phyloP scores from a whole-genome alignment of 92 coral and sea anemone species.

The Phenganax subtilis region DNA sequence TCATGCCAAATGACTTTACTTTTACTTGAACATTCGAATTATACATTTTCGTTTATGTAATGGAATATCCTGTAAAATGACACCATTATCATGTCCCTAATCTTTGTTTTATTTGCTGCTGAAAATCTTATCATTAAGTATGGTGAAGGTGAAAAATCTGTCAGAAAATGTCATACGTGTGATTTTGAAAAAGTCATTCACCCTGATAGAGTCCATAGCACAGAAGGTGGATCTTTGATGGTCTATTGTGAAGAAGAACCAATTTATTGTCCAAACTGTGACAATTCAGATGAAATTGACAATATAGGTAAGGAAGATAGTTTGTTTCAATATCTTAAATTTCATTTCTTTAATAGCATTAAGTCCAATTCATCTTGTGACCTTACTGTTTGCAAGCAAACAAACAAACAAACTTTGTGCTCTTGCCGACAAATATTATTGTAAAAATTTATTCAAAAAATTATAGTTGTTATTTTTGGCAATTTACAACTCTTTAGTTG shows the following conservation, averaged over 20 bases:
- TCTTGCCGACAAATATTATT: background rate
- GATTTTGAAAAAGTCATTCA: background rate
- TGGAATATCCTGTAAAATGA: background rate
- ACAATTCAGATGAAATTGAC: background rate
- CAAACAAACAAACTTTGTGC: background rate
- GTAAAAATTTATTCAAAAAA: background rate
- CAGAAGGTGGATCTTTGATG: constrained; percentile 23
- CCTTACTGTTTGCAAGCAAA: background rate
- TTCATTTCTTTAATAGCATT: background rate
- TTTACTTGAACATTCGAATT: background rate
- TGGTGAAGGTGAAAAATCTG: background rate
- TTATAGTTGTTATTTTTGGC: background rate
- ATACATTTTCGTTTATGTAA: background rate
- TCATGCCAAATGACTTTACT: background rate
- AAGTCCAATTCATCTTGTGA: background rate
- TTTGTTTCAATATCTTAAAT: background rate
- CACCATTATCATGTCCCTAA: background rate
- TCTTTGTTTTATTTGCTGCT: background rate
- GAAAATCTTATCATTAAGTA: too few species aligned
- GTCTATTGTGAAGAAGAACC: constrained; percentile 29
- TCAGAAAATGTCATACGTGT: constrained; percentile 1
- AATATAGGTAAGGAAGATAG: background rate
- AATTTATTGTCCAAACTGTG: constrained; percentile 24
- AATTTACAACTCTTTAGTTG: background rate
- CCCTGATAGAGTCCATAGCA: too few species aligned